Evolutionary conservation across 1,140 invertebrate genomes (phyloP).

Genomic region (Drosophila albomicans): DNA sequence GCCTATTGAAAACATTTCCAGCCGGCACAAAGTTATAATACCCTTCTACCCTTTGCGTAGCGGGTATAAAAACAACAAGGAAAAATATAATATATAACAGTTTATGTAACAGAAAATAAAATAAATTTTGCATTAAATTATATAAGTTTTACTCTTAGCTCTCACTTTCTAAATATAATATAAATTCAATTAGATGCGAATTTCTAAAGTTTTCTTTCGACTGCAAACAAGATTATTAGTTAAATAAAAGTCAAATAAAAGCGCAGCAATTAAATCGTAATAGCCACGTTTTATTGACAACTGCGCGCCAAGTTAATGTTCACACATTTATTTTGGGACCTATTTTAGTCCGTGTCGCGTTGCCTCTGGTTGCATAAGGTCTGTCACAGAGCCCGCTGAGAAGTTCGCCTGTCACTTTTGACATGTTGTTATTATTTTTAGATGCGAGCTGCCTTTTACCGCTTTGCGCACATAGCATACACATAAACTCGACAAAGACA

Average conservation of each 20-base stretch:
- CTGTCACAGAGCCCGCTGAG: conserved; percentile 1
- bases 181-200: too few relatives aligned
- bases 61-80: too few relatives aligned
- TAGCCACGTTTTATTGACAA: not conserved
- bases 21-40: too few relatives aligned
- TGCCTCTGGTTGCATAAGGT: conserved; percentile 29
- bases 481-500: conserved; percentile 14
- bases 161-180: too few relatives aligned
- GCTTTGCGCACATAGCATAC: not conserved
- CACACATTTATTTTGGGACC: conserved; percentile 1
- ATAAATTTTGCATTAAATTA: too few relatives aligned
- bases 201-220: too few relatives aligned
- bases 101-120: too few relatives aligned
- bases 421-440: conserved; percentile 48
- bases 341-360: not conserved
- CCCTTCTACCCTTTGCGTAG: too few relatives aligned
- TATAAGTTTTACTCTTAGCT: too few relatives aligned
- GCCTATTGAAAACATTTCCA: too few relatives aligned
- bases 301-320: conserved; percentile 1
- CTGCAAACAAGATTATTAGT: too few relatives aligned
- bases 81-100: too few relatives aligned
- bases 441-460: conserved; percentile 3
- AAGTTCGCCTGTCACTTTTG: conserved; percentile 39
- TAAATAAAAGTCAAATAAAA: not conserved
- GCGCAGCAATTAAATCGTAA: not conserved